Conservation (phyloP, 2,797 vertebrate genomes). For the Takifugu rubripes region DNA sequence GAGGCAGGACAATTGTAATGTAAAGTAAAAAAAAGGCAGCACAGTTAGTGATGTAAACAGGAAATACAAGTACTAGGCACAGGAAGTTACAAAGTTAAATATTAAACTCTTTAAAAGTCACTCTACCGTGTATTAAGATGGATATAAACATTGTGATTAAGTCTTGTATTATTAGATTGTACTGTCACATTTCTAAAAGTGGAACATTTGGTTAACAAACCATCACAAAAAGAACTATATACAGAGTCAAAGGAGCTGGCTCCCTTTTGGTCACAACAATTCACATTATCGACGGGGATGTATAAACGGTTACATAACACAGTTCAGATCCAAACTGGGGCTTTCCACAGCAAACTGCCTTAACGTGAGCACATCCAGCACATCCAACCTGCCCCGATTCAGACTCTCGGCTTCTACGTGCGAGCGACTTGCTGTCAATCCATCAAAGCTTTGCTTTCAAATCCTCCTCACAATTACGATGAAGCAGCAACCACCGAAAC, state of each 20-base stretch:
- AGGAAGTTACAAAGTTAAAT: no score
- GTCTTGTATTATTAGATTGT: slow-evolving; percentile 60
- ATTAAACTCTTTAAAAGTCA: no score
- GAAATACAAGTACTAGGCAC: slow-evolving; percentile 32
- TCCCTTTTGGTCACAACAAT: slow-evolving; percentile 61
- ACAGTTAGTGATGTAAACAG: slow-evolving; percentile 51
- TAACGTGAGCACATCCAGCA: slow-evolving; percentile 21
- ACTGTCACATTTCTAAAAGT: slow-evolving; percentile 60
- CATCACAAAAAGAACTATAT: slow-evolving; percentile 68
- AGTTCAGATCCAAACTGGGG: slow-evolving; percentile 47
- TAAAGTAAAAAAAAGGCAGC: slow-evolving; percentile 34
- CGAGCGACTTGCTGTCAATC: slow-evolving; percentile 13
- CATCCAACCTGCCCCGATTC: slow-evolving; percentile 31
- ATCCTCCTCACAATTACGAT: slow-evolving; percentile 49
- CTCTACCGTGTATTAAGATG: slow-evolving; percentile 18
- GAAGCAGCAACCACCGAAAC: slow-evolving; percentile 63
- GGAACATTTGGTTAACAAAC: slow-evolving; percentile 63
- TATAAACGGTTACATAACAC: slow-evolving; percentile 50
- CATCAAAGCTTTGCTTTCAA: slow-evolving; percentile 37
- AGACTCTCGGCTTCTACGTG: slow-evolving; percentile 16
- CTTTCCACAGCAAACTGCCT: slow-evolving; percentile 21
- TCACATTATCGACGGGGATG: slow-evolving; percentile 76
- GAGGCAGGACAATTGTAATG: slow-evolving; percentile 37
- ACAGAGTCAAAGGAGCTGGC: slow-evolving; percentile 62
- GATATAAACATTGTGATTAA: slow-evolving; percentile 14